Evolutionary conservation across 1,140 invertebrate species (phyloP).

Genomic region (Diachasma alloeum): DNA sequence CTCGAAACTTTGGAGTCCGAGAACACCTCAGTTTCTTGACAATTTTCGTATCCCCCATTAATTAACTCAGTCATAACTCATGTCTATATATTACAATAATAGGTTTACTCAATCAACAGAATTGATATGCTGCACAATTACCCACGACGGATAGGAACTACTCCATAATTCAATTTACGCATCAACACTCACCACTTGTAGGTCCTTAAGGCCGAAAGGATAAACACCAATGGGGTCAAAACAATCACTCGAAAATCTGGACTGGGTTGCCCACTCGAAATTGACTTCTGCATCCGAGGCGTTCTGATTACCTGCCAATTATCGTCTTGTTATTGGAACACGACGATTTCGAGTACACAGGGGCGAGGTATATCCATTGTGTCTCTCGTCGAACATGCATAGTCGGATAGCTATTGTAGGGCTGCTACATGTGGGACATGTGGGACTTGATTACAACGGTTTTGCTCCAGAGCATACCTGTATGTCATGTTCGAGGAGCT

Average conservation of each 20-base stretch:
- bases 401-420: not conserved
- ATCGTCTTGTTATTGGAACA: slow-evolving; percentile 19
- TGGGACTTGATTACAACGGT: not conserved
- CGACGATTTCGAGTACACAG: slow-evolving; percentile 6
- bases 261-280: slow-evolving; percentile 4
- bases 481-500: not conserved
- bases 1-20: too few species aligned
- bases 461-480: not conserved
- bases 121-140: not conserved
- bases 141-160: not conserved
- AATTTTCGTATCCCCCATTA: too few species aligned
- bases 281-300: slow-evolving; percentile 2
- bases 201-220: not conserved
- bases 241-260: slow-evolving; percentile 5
- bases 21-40: too few species aligned
- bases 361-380: slow-evolving; percentile 1
- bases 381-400: not conserved
- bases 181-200: not conserved
- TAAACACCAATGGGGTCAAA: not conserved
- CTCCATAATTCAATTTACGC: not conserved
- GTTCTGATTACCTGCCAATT: slow-evolving; percentile 30
- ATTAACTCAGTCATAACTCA: too few species aligned
- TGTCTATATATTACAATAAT: too few species aligned
- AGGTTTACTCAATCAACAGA: too few species aligned
- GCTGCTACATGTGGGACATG: not conserved